Conservation (phyloP, 2,888 invertebrate genomes). For the Clostera curtula region DNA sequence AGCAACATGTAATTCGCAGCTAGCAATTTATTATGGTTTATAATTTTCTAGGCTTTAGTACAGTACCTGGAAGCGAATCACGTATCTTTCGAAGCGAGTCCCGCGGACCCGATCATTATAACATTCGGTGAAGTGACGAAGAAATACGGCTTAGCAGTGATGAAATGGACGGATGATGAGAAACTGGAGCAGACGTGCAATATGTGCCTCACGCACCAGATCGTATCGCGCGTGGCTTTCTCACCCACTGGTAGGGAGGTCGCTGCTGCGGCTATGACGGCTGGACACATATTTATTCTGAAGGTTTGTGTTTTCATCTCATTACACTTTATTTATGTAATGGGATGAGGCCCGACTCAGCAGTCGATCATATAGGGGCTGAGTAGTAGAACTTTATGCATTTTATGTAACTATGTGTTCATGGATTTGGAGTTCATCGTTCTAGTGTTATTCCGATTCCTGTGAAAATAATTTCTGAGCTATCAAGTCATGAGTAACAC, state of each 20-base stretch:
- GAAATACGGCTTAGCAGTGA: constrained; percentile 49
- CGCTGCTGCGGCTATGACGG: constrained; percentile 55
- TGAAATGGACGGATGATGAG: constrained; percentile 15
- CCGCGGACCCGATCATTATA: constrained; percentile 45
- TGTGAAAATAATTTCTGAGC: too few relatives aligned
- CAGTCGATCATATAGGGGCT: background rate
- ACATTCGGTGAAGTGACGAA: constrained; percentile 40
- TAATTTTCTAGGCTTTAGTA: constrained; percentile 39
- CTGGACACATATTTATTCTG: constrained; percentile 60
- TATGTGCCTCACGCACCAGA: constrained; percentile 57
- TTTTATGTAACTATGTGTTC: too few relatives aligned
- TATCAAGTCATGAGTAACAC: too few relatives aligned
- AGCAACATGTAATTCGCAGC: too few relatives aligned
- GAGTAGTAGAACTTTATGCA: too few relatives aligned
- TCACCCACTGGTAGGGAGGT: constrained; percentile 47
- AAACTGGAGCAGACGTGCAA: constrained; percentile 20
- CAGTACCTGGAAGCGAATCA: constrained; percentile 41
- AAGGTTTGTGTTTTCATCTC: constrained; percentile 31
- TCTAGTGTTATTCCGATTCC: too few relatives aligned
- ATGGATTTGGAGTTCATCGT: too few relatives aligned
- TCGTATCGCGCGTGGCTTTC: constrained; percentile 50
- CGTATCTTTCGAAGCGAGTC: constrained; percentile 47
- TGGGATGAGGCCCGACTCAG: background rate
- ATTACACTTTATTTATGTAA: background rate
- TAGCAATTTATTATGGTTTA: too few relatives aligned